A percentile compares a stretch with the other conserved stretches of the same genome.
Conservation (phyloP, 2,888 invertebrate genomes). For the Phengaris alcon region DNA sequence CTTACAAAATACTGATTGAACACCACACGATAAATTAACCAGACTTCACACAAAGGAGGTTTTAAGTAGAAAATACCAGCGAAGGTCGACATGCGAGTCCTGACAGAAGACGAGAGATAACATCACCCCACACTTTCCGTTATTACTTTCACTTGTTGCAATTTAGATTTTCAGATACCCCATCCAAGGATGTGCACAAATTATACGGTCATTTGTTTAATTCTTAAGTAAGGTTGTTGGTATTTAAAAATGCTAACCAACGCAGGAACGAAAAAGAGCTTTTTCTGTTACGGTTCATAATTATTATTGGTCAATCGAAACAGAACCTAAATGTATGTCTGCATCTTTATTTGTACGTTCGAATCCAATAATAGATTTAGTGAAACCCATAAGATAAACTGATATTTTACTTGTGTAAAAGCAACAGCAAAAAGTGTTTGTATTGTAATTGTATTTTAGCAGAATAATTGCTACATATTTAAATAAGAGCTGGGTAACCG, state of each 20-base stretch:
- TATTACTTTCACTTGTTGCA: slow-evolving; percentile 14
- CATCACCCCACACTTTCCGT: background rate
- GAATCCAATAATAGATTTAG: too few species aligned
- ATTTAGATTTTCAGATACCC: slow-evolving; percentile 1
- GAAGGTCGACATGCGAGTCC: background rate
- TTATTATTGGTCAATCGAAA: too few species aligned
- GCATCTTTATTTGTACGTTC: too few species aligned
- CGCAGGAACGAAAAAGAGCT: background rate
- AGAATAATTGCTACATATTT: too few species aligned
- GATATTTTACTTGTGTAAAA: too few species aligned
- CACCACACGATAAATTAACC: background rate
- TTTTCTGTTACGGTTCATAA: too few species aligned
- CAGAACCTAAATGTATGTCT: too few species aligned
- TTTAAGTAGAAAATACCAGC: background rate
- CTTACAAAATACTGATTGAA: background rate
- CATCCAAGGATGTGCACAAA: slow-evolving; percentile 10
- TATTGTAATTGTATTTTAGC: too few species aligned
- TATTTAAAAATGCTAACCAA: background rate
- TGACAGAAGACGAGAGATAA: slow-evolving; percentile 5
- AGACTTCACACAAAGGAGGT: background rate
- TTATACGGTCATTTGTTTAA: background rate
- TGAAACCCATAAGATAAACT: too few species aligned
- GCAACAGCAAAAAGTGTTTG: too few species aligned
- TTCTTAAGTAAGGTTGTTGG: background rate
- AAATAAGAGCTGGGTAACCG: too few species aligned